Evolutionary conservation across 2,797 vertebrate species (phyloP), one percentile per base, ranked within the genome.

Genomic region (Notolepis coatsorum): DNA sequence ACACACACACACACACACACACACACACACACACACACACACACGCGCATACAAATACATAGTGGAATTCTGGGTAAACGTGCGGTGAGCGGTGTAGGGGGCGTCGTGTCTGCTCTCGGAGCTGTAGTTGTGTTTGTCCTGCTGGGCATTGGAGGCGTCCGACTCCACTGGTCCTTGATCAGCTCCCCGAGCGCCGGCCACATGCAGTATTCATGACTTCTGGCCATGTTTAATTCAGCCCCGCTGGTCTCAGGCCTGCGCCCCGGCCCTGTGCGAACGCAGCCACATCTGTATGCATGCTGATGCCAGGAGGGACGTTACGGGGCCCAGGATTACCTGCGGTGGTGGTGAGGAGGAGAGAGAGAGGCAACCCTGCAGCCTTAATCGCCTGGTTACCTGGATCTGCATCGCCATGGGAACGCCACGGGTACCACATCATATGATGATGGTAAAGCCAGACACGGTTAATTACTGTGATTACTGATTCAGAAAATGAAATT

Each of bases 151-250:
- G 84, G 82, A n/a, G 81, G 82, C 82, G 81, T 77, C 80, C 71
- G 77, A 77, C 86, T 71, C 68, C 84, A 84, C 86, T 84, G 88
- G 83, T 79, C 81, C 79, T 65, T 51, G 79, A 87, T 84, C 86
- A 82, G 83, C 80, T 85, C 80, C 77, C 84, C 69, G 84, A 82
- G 84, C 75, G 73, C 71, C 52, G 52, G 81, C 62, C 62, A 71
- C 20, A 76, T 91, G 84, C 86, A 92, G 76, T 88, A 92, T 92
- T 92, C 87, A 92, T 92, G 84, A 92, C 75, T 65, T 62, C 38
- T 24, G 53, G 75, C 70, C 77, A 92, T 92, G 91, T 90, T 92
- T 93, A 91, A 92, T 93, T 92, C 91, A 91, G 80, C 79, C 83
- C 79, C 72, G 67, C 88, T 78, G 86, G 84, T 89, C 87, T 86